A percentile compares a stretch with the other conserved stretches of the same genome.
phyloP scores from a whole-genome alignment of 2,797 vertebrate species.

The Distichodus sexfasciatus region DNA sequence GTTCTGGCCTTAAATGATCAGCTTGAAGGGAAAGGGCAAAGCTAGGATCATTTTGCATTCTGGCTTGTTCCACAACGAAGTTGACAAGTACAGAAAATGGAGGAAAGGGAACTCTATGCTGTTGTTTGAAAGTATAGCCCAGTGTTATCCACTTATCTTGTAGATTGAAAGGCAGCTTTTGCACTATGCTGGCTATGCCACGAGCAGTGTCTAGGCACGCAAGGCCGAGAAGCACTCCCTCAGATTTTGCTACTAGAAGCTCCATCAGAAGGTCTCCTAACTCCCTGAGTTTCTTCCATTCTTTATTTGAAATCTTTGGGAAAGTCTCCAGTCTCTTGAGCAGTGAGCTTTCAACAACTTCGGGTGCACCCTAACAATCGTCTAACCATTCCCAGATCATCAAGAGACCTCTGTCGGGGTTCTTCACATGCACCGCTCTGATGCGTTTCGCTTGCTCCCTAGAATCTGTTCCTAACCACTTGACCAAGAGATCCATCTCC shows the following conservation, averaged over 20 bases:
- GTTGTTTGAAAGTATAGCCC: neutral
- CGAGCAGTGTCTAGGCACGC: neutral
- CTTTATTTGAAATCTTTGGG: constrained; percentile 19
- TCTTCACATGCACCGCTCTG: neutral
- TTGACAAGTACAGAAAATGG: constrained; percentile 25
- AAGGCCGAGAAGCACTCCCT: constrained; percentile 1
- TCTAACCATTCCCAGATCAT: constrained; percentile 18
- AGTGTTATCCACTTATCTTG: constrained; percentile 10
- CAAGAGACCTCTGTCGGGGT: neutral
- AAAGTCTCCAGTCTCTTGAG: constrained; percentile 16
- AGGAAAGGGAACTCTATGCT: neutral
- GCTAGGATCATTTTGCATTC: constrained; percentile 24
- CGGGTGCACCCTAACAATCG: neutral
- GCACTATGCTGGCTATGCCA: constrained; percentile 7
- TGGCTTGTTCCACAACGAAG: constrained; percentile 9
- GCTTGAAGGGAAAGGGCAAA: neutral
- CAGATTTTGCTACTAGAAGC: constrained; percentile 8
- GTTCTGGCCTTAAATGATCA: neutral
- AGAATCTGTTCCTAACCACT: constrained; percentile 30
- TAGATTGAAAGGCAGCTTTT: constrained; percentile 13
- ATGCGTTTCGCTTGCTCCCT: constrained; percentile 21
- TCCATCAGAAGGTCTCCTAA: constrained; percentile 11
- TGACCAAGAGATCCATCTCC: constrained; percentile 34
- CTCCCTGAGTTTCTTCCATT: constrained; percentile 1
- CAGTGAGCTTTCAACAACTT: neutral